Conservation (phyloP, 2,113 vertebrate species). For the Spilogale gracilis region DNA sequence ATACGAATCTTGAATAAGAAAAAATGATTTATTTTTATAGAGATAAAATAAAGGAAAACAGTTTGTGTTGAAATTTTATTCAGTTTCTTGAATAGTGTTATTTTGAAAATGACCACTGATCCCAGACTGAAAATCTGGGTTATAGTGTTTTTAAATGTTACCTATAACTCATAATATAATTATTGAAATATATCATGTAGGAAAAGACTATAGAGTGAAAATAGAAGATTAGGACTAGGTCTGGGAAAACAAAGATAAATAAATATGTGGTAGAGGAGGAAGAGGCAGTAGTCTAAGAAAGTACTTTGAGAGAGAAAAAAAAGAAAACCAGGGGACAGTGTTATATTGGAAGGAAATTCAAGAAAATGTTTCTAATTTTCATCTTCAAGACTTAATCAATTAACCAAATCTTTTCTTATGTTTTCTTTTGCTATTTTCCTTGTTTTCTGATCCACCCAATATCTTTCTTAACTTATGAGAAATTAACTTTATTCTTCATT, state of each 20-base stretch:
- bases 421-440: not conserved
- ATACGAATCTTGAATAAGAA: not conserved
- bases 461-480: not conserved
- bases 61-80: not conserved
- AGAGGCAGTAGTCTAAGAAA: not conserved
- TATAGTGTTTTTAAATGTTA: not conserved
- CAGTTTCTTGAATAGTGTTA: not conserved
- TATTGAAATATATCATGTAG: not conserved
- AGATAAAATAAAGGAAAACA: not conserved
- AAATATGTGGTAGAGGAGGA: not conserved
- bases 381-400: not conserved
- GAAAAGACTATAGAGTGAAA: not conserved
- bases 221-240: not conserved
- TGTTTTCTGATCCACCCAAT: not conserved
- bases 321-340: not conserved
- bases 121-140: not conserved
- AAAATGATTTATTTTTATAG: not conserved
- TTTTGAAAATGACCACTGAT: not conserved
- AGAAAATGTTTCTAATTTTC: not conserved
- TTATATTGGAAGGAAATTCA: not conserved
- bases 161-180: not conserved
- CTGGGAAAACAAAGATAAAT: not conserved
- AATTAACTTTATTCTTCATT: not conserved
- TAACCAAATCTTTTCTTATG: not conserved
- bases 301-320: not conserved